phyloP scores from a whole-genome alignment of 2,797 vertebrate species.

The Sciaenops ocellatus region DNA sequence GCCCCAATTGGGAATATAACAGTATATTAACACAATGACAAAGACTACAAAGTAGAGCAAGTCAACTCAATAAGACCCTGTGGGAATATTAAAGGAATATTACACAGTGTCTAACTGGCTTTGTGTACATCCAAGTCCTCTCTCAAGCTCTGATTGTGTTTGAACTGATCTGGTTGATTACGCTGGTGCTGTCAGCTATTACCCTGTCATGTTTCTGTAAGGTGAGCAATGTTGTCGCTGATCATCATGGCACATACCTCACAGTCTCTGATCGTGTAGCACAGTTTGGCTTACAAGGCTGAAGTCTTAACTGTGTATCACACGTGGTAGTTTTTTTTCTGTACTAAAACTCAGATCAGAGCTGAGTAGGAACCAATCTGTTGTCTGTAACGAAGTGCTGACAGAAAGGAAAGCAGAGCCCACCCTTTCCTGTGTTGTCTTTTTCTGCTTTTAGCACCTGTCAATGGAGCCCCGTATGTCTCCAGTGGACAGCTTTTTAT shows the following conservation, averaged over 20 bases:
- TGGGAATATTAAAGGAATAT: constrained; percentile 26
- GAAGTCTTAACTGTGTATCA: not conserved
- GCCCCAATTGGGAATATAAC: not conserved
- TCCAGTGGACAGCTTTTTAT: not conserved
- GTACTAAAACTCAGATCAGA: not conserved
- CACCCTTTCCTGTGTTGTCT: not conserved
- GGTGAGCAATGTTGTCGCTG: constrained; percentile 39
- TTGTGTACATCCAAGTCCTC: constrained; percentile 1
- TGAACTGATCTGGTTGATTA: constrained; percentile 35
- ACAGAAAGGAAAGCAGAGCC: not conserved
- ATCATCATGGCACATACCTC: constrained; percentile 28
- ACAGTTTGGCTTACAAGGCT: not conserved
- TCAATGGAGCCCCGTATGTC: not conserved
- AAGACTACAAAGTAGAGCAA: constrained; percentile 25
- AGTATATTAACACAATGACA: not conserved
- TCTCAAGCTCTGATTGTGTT: constrained; percentile 36
- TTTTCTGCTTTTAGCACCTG: not conserved
- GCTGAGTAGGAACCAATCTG: not conserved
- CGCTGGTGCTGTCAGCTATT: constrained; percentile 60
- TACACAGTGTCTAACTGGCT: constrained; percentile 1
- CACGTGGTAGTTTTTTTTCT: not conserved
- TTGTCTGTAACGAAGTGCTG: not conserved
- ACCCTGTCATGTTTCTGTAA: constrained; percentile 55
- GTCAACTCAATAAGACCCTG: not conserved
- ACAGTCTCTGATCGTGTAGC: constrained; percentile 20